These are phyloP conservation scores for Stictonetta naevosa DNA, from an alignment of 2,113 vertebrate genomes.

Conservation along the genomic window DNA sequence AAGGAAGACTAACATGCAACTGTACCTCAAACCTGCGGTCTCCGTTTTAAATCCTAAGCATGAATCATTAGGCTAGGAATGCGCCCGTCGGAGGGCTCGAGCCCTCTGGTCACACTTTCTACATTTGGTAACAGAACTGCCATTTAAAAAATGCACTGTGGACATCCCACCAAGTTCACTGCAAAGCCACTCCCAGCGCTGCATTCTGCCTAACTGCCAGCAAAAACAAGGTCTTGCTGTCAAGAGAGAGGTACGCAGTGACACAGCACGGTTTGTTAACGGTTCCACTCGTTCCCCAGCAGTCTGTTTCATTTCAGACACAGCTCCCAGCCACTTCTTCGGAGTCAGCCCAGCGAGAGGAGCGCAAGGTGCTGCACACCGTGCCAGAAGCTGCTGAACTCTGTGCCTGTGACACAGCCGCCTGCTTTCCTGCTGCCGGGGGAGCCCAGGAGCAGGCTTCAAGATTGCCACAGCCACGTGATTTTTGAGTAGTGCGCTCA, in stretches of 20 bases:
- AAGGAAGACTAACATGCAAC: background rate
- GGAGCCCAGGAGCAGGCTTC: accelerated
- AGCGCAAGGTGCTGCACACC: background rate
- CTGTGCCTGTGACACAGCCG: accelerated
- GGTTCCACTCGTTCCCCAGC: background rate
- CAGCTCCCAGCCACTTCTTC: background rate
- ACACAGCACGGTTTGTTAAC: background rate
- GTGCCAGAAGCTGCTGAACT: background rate
- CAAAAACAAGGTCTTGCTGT: background rate
- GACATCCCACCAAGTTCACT: accelerated
- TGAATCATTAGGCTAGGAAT: constrained; percentile 9
- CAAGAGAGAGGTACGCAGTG: background rate
- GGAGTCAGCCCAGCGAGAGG: background rate
- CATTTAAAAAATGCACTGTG: background rate
- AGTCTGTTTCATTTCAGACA: background rate
- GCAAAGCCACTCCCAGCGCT: background rate
- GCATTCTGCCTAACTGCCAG: background rate
- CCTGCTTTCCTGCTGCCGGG: accelerated
- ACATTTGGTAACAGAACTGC: background rate
- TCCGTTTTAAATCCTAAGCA: background rate
- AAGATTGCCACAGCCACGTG: background rate
- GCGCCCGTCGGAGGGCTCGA: background rate
- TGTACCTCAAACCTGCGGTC: background rate
- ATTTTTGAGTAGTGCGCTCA: accelerated
- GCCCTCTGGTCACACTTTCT: background rate